These are phyloP conservation scores for Galerucella pusilla DNA, from an alignment of 2,888 invertebrate species.

Conservation along the genomic window DNA sequence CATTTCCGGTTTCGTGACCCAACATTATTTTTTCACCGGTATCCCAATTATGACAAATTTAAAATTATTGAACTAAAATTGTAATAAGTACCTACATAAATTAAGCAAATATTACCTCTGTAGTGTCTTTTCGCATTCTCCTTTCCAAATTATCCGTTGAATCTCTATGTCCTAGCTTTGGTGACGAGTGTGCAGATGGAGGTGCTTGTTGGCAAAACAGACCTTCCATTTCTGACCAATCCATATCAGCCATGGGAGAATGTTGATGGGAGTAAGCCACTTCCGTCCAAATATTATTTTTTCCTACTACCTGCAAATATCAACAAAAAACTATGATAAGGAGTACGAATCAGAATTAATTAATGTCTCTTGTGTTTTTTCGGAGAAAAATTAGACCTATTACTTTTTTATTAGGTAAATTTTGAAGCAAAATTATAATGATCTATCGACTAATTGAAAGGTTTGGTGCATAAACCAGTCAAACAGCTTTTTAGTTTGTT, in stretches of 20 bases:
- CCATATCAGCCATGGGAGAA: conserved; percentile 84
- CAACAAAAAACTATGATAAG: too few species aligned
- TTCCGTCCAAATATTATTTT: conserved; percentile 92
- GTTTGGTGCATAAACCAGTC: too few species aligned
- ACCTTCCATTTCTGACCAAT: conserved; percentile 95
- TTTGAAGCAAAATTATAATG: background rate
- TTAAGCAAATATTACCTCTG: conserved; percentile 69
- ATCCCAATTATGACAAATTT: too few species aligned
- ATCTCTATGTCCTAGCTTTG: conserved; percentile 66
- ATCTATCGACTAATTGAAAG: background rate
- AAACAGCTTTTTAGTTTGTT: too few species aligned
- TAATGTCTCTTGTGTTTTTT: too few species aligned
- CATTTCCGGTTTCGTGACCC: background rate
- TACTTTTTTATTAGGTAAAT: too few species aligned
- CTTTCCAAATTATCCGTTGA: conserved; percentile 67
- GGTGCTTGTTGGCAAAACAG: conserved; percentile 90
- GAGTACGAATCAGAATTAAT: too few species aligned
- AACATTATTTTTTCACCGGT: too few species aligned
- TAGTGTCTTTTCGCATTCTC: conserved; percentile 80
- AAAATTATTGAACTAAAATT: too few species aligned
- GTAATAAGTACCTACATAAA: too few species aligned
- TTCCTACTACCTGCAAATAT: conserved; percentile 79
- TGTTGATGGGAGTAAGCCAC: conserved; percentile 88
- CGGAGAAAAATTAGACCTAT: too few species aligned
- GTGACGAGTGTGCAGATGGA: conserved; percentile 68